Base-by-base conservation (phyloP, 1,140 invertebrate species). In the Neuroterus valhalla region DNA sequence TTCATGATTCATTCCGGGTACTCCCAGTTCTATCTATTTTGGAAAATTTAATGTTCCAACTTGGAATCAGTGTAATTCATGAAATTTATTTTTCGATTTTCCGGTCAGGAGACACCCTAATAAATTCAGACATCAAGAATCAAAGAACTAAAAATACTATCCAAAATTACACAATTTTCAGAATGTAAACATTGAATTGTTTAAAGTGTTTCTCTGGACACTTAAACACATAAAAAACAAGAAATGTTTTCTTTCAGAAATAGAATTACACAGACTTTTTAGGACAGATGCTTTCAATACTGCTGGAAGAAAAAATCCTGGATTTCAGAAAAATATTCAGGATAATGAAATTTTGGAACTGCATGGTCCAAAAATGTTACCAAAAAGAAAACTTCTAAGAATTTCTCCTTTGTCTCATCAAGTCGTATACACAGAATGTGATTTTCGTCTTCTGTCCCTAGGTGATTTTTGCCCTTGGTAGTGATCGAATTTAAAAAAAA, bases 261-360 rank as follows among this genome's bases (percentile, higher is more conserved):
- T 91, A 46, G 93, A 94, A 86, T 84, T 92, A 66, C 91, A 93
- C 78, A 89, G 92, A 71, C 76, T 93, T 38, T 91, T 93, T 48
- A 91, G 93, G 79, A 92, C 92, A 2, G 89, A 92, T 23, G 87
- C 88, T 75, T 94, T 91, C 75, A 93, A 93, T 75, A 81, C 77
- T 1, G 86, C 86, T 3, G 76, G 82, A 50, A 81, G 81, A 52
- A 80, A 74, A 68, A 83, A 15, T 52, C 46, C 6, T 55, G 50
- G 31, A 5, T 45, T 77, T 14, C 62, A 84, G 46, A 76, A 77
- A 72, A 66, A 78, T 66, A 82, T 87, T 72, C 72, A 82, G 15
- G 72, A 79, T 14, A 79, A 85, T 66, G 87, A 89, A 66, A 78
- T 78, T 62, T 46, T 67, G 48, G 79, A 89, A 79, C 48, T 89